phyloP scores from a whole-genome alignment of 2,888 invertebrate species.

The Mayetiola destructor region DNA sequence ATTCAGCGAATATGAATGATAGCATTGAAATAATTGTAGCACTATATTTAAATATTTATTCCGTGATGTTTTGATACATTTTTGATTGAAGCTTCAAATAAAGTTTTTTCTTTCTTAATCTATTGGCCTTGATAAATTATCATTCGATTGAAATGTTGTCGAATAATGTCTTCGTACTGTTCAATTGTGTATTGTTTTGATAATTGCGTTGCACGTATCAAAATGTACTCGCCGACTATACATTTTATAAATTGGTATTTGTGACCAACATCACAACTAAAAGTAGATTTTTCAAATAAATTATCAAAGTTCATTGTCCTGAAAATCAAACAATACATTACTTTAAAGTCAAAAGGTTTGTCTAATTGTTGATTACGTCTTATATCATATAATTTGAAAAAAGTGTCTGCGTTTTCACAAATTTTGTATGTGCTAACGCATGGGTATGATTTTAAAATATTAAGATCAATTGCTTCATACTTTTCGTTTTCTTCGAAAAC shows the following conservation, averaged over 20 bases:
- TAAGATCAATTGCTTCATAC: not conserved
- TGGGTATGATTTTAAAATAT: not conserved
- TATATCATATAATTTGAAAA: not conserved
- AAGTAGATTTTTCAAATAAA: not conserved
- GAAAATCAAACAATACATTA: not conserved
- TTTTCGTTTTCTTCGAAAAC: not conserved
- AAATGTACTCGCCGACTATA: not conserved
- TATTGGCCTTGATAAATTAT: not conserved
- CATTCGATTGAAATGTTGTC: not conserved
- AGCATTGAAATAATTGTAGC: no score
- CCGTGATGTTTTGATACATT: no score
- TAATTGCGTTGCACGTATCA: not conserved
- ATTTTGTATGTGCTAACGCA: not conserved
- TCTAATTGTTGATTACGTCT: not conserved
- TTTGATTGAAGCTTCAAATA: no score
- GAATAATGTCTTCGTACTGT: not conserved
- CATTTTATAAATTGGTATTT: not conserved
- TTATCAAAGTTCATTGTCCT: not conserved
- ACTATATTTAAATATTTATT: no score
- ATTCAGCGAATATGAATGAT: no score
- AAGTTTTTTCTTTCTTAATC: no score
- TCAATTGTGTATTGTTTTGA: not conserved
- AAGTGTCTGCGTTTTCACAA: not conserved
- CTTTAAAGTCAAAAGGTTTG: not conserved
- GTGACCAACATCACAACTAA: not conserved